Conservation (phyloP, 2,797 vertebrate genomes). For the Anolis apletophallus region DNA sequence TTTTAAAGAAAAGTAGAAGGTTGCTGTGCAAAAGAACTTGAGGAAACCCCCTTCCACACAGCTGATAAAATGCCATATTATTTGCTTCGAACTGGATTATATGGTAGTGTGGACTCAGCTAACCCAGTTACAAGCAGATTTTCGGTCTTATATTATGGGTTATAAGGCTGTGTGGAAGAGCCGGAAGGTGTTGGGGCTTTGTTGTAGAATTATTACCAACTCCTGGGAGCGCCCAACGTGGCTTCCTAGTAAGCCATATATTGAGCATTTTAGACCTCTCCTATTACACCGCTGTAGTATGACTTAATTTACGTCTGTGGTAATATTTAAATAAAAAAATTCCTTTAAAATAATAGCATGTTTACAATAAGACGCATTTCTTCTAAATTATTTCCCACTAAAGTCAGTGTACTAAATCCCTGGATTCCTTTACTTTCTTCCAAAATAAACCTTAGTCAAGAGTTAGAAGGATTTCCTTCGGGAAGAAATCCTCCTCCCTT, state of each 20-base stretch:
- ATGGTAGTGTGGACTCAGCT: too few species aligned
- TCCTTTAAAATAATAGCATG: neutral
- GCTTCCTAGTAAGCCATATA: neutral
- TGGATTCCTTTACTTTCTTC: neutral
- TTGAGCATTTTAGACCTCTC: neutral
- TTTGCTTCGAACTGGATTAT: too few species aligned
- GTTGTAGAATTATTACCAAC: neutral
- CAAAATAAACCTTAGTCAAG: neutral
- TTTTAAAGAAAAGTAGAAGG: neutral
- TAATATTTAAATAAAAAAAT: neutral
- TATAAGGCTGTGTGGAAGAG: too few species aligned
- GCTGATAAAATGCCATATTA: too few species aligned
- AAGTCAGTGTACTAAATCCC: neutral
- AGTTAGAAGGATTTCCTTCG: neutral
- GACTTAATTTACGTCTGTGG: neutral
- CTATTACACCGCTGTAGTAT: neutral
- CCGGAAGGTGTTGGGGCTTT: neutral
- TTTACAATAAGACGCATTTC: neutral
- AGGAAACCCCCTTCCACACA: too few species aligned
- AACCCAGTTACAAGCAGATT: too few species aligned
- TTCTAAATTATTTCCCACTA: neutral
- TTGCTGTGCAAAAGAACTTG: too few species aligned
- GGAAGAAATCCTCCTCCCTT: conserved; percentile 61
- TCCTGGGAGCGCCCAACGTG: neutral
- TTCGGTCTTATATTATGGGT: too few species aligned